Evolutionary conservation across 1,140 invertebrate species (phyloP).

Genomic region (Scaptomyza pallida): DNA sequence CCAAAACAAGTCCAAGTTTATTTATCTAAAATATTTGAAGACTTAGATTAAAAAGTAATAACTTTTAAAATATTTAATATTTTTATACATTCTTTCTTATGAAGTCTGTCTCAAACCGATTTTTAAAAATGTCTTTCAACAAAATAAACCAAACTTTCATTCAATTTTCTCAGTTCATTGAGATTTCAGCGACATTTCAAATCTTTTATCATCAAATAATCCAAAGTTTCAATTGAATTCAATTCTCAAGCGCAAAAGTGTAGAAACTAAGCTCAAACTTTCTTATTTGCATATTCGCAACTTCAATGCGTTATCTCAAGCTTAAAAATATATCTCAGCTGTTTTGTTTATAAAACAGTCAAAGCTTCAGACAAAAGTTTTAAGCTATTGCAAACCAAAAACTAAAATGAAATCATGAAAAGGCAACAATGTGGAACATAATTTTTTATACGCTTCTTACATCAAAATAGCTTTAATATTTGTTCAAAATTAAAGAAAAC

Average conservation of each 20-base stretch:
- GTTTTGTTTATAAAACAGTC: neutral
- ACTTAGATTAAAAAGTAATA: no score
- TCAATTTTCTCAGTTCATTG: no score
- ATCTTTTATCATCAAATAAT: neutral
- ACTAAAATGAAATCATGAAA: constrained; percentile 37
- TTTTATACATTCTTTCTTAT: no score
- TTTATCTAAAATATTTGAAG: no score
- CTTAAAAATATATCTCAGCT: constrained; percentile 4
- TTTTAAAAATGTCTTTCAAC: no score
- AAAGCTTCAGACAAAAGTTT: constrained; percentile 35
- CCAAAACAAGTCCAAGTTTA: no score
- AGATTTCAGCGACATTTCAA: no score
- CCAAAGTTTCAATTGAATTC: no score
- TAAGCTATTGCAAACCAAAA: constrained; percentile 12
- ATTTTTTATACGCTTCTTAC: neutral
- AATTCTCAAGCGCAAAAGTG: neutral
- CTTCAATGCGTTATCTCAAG: neutral
- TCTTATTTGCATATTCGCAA: neutral
- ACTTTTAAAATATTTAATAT: no score
- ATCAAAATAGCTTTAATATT: neutral
- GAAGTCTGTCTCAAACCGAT: no score
- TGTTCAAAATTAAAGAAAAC: no score
- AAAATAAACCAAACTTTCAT: no score
- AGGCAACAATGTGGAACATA: neutral
- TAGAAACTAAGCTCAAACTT: neutral